Evolutionary conservation across 2,797 vertebrate species (phyloP).

Genomic region (Heterohyrax brucei): DNA sequence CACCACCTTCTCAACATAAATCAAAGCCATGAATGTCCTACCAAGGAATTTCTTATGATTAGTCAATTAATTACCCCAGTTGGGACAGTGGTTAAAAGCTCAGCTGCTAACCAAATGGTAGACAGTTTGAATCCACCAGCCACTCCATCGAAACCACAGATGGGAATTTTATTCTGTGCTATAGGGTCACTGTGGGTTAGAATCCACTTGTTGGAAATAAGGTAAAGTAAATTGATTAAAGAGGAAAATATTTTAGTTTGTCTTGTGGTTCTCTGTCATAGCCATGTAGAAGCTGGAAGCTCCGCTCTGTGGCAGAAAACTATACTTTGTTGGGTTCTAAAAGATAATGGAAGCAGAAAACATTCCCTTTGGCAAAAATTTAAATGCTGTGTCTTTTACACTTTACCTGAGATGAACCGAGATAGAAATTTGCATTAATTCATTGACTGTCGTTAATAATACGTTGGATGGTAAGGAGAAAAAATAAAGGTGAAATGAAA

Average conservation of each 20-base stretch:
- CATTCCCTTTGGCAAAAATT: neutral
- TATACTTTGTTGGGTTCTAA: neutral
- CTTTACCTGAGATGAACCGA: slow-evolving; percentile 20
- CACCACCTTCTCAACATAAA: neutral
- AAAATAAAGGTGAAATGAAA: slow-evolving; percentile 3
- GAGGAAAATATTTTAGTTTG: slow-evolving; percentile 39
- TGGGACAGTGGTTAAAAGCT: too few species aligned
- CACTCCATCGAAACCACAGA: too few species aligned
- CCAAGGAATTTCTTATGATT: slow-evolving; percentile 21
- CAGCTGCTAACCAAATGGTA: too few species aligned
- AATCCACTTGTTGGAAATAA: too few species aligned
- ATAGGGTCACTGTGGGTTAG: too few species aligned
- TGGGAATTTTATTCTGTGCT: too few species aligned
- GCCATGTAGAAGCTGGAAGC: neutral
- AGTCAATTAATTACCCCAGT: neutral
- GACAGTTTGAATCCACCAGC: too few species aligned
- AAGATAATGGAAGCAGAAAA: slow-evolving; percentile 16
- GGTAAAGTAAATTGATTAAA: neutral
- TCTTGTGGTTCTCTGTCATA: neutral
- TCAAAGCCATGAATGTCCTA: slow-evolving; percentile 1
- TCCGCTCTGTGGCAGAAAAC: neutral
- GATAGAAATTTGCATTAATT: neutral
- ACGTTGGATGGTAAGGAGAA: neutral
- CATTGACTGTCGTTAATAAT: neutral
- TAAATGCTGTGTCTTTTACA: neutral